These are phyloP conservation scores for Drosophila anomalata DNA, from an alignment of 2,888 invertebrate species.

Conservation along the genomic window DNA sequence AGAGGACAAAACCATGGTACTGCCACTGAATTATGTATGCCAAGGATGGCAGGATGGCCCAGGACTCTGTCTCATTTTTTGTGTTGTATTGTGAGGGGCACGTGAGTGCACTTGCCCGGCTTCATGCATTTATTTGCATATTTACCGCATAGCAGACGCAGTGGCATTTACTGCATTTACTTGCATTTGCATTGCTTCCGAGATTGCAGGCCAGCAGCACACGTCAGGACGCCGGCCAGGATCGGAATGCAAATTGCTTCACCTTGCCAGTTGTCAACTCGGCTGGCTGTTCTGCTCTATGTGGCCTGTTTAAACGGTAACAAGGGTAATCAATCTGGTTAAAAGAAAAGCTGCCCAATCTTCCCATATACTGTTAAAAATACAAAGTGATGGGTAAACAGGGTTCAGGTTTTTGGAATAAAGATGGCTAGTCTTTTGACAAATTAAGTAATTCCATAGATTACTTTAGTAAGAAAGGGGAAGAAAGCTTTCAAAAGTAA, in stretches of 20 bases:
- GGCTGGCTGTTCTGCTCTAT: constrained; percentile 1
- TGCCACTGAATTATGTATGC: constrained; percentile 53
- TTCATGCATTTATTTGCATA: constrained; percentile 73
- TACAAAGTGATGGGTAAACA: background rate
- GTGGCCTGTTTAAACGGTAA: background rate
- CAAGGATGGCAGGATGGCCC: constrained; percentile 20
- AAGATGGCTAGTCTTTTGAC: too few relatives aligned
- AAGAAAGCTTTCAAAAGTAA: too few relatives aligned
- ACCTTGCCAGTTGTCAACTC: constrained; percentile 47
- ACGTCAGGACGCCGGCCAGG: constrained; percentile 19
- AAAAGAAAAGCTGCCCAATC: constrained; percentile 17
- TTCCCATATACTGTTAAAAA: background rate
- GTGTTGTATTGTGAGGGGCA: constrained; percentile 31
- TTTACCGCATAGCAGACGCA: constrained; percentile 53
- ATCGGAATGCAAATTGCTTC: constrained; percentile 61
- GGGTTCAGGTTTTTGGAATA: background rate
- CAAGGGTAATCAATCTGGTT: constrained; percentile 25
- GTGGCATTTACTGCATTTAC: constrained; percentile 46
- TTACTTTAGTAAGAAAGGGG: too few relatives aligned
- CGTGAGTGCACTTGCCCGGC: constrained; percentile 58
- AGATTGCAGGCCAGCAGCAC: constrained; percentile 44
- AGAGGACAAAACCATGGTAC: constrained; percentile 11
- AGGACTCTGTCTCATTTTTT: constrained; percentile 25
- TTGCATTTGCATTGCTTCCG: constrained; percentile 38
- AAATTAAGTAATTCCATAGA: too few relatives aligned